These are phyloP conservation scores for Cremastinae sp. DNA, from an alignment of 2,888 invertebrate genomes.

Conservation along the genomic window DNA sequence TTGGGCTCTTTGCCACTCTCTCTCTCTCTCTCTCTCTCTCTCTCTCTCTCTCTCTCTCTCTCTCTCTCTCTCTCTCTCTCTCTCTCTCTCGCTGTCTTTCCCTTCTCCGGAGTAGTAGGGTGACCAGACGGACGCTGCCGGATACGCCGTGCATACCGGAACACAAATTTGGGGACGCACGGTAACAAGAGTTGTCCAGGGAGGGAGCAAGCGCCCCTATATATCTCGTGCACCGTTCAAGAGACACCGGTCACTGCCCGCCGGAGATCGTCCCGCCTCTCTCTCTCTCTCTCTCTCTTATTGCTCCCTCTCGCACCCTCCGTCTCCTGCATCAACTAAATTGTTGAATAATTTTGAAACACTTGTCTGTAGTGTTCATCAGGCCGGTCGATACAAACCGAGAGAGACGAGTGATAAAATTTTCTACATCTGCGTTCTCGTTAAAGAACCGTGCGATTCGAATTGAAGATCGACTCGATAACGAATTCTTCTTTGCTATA, in stretches of 20 bases:
- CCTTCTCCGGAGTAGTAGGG: conserved; percentile 30
- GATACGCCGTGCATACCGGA: conserved; percentile 59
- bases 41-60: conserved; percentile 22
- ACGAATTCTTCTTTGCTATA: conserved; percentile 60
- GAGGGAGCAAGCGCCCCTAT: conserved; percentile 21
- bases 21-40: conserved; percentile 17
- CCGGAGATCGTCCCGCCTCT: conserved; percentile 4
- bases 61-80: conserved; percentile 32
- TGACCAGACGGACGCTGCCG: conserved; percentile 58
- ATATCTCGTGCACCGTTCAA: conserved; percentile 4
- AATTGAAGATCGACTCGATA: conserved; percentile 53
- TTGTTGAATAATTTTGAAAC: conserved; percentile 61
- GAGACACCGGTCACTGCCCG: conserved; percentile 38
- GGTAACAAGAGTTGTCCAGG: conserved; percentile 49
- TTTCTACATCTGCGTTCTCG: neutral
- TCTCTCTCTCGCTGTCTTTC: conserved; percentile 15
- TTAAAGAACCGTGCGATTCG: conserved; percentile 38
- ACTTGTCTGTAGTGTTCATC: conserved; percentile 29
- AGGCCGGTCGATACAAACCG: conserved; percentile 40
- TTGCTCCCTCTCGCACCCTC: conserved; percentile 30
- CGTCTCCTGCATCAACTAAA: conserved; percentile 53
- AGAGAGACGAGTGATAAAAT: conserved; percentile 28
- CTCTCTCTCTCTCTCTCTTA: conserved; percentile 8
- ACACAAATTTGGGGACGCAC: conserved; percentile 56
- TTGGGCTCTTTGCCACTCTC: conserved; percentile 12